Evolutionary conservation across 2,888 invertebrate species (phyloP).

Genomic region (Epirrhoe alternata): DNA sequence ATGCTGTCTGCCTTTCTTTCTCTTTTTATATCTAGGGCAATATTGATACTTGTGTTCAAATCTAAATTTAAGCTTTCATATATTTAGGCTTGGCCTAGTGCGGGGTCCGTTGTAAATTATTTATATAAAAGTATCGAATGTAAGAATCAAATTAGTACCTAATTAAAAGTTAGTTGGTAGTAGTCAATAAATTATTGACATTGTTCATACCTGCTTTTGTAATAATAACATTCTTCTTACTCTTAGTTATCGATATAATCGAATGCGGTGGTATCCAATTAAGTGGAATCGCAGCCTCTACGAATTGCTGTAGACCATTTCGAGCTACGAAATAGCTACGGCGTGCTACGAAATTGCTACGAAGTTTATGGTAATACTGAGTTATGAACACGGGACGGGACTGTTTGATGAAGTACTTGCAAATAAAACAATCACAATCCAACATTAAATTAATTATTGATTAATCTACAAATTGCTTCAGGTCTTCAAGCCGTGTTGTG

Average conservation of each 20-base stretch:
- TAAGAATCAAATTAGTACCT: too few species aligned
- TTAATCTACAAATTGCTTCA: too few species aligned
- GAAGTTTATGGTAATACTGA: conserved; percentile 4
- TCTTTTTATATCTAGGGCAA: too few species aligned
- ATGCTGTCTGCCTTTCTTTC: too few species aligned
- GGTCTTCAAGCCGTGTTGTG: too few species aligned
- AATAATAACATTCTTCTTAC: not conserved
- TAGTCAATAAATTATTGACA: not conserved
- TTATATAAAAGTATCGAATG: too few species aligned
- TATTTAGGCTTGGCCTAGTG: too few species aligned
- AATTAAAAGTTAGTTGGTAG: too few species aligned
- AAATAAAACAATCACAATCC: not conserved
- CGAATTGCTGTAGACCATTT: conserved; percentile 33
- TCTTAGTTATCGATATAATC: conserved; percentile 24
- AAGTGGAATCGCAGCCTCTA: conserved; percentile 29
- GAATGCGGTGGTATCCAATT: conserved; percentile 35
- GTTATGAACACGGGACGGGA: not conserved
- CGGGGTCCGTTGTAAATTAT: too few species aligned
- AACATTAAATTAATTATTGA: too few species aligned
- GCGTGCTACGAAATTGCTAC: conserved; percentile 20
- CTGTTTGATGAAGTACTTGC: not conserved
- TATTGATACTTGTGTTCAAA: too few species aligned
- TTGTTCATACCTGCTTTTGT: not conserved
- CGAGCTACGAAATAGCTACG: conserved; percentile 17
- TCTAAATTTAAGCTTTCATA: too few species aligned